Conservation (phyloP, 2,113 vertebrate genomes). For the Alosa alosa region DNA sequence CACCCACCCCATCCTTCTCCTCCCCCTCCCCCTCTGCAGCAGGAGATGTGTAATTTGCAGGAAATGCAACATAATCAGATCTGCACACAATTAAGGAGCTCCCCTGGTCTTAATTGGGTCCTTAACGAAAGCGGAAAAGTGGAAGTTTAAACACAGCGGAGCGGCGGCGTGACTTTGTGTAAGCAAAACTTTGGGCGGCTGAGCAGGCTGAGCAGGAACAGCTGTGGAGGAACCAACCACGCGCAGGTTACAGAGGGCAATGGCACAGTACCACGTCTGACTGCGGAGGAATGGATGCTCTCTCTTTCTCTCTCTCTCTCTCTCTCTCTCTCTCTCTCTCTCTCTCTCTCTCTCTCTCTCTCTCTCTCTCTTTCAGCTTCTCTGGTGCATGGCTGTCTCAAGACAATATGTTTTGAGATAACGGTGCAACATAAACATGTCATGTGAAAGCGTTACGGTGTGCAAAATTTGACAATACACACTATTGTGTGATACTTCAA, state of each 20-base stretch:
- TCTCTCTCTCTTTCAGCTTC: neutral
- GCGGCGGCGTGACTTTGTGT: constrained; percentile 12
- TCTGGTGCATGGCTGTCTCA: neutral
- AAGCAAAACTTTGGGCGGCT: constrained; percentile 14
- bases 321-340: no score
- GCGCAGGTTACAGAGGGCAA: neutral
- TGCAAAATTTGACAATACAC: neutral
- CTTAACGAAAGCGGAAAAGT: constrained; percentile 48
- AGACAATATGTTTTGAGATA: neutral
- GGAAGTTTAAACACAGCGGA: constrained; percentile 50
- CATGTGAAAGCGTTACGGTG: neutral
- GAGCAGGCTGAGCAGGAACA: neutral
- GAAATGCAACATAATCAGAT: constrained; percentile 47
- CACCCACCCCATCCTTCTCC: neutral
- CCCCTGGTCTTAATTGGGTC: constrained; percentile 45
- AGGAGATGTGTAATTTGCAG: constrained; percentile 21
- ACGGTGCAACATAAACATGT: neutral
- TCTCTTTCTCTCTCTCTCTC: no score
- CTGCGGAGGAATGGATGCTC: neutral
- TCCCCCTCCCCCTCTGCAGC: neutral
- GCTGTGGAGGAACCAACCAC: neutral
- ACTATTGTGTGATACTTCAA: neutral
- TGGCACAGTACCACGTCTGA: neutral
- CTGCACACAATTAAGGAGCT: constrained; percentile 52
- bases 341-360: no score